Conservation (phyloP, 2,113 vertebrate genomes). For the Chunga burmeisteri region DNA sequence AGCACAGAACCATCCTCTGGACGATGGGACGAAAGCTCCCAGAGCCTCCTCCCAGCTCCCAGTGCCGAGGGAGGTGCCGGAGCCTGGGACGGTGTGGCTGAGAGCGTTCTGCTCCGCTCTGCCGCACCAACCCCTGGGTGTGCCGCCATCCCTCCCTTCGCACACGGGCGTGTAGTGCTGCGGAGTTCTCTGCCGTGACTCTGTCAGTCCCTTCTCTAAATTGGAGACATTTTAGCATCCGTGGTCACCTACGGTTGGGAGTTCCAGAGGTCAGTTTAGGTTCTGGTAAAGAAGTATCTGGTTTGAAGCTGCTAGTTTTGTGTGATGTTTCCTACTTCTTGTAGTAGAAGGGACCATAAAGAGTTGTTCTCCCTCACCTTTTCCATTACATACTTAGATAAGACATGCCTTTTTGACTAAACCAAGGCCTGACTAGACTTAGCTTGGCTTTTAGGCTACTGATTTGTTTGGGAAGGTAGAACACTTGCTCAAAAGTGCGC, state of each 20-base stretch:
- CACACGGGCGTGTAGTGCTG: accelerated
- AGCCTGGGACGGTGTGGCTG: neutral
- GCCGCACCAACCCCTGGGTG: too few relatives aligned
- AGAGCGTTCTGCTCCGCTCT: accelerated
- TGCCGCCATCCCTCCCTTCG: too few relatives aligned
- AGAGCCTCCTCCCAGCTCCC: neutral
- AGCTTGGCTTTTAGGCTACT: neutral
- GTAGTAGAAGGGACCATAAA: neutral
- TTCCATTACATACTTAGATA: neutral
- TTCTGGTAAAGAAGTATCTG: neutral
- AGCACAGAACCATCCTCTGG: neutral
- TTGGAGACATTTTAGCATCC: neutral
- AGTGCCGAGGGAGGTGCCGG: too few relatives aligned
- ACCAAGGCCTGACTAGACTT: neutral
- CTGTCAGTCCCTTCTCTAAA: neutral
- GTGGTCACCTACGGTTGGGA: accelerated
- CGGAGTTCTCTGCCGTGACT: too few relatives aligned
- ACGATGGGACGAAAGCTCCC: accelerated
- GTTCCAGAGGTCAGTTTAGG: neutral
- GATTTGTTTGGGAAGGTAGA: neutral
- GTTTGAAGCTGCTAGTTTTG: neutral
- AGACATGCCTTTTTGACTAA: neutral
- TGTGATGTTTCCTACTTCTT: neutral
- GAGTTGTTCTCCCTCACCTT: neutral
- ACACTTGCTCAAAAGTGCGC: neutral